Evolutionary conservation across 2,888 invertebrate species (phyloP).

Genomic region (Heliconius hortense): DNA sequence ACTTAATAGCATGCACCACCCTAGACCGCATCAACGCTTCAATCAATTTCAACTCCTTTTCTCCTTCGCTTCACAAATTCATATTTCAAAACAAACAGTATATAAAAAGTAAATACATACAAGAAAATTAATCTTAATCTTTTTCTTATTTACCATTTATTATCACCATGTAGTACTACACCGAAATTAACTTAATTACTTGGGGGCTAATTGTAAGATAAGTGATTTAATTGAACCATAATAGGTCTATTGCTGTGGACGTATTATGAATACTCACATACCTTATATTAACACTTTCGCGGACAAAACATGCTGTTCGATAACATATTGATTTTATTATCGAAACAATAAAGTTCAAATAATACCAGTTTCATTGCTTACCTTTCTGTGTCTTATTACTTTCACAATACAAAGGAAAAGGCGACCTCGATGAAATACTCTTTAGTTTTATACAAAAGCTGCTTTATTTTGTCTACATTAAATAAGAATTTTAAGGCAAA

Average conservation of each 20-base stretch:
- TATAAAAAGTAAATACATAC: too few relatives aligned
- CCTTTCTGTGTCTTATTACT: conserved; percentile 12
- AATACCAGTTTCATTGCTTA: not conserved
- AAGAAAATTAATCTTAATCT: too few relatives aligned
- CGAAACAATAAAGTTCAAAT: conserved; percentile 10
- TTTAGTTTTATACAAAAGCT: not conserved
- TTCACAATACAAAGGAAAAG: not conserved
- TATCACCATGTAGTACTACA: not conserved
- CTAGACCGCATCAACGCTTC: too few relatives aligned
- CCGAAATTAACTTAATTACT: not conserved
- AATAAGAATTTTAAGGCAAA: not conserved
- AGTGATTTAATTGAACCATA: not conserved
- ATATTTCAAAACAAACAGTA: too few relatives aligned
- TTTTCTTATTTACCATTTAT: not conserved
- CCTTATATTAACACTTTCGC: too few relatives aligned
- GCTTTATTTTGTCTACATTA: not conserved
- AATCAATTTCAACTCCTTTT: too few relatives aligned
- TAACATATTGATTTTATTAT: conserved; percentile 9
- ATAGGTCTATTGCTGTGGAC: not conserved
- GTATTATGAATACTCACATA: not conserved
- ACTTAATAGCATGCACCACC: too few relatives aligned
- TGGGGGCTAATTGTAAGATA: conserved; percentile 1
- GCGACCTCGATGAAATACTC: not conserved
- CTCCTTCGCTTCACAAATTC: too few relatives aligned
- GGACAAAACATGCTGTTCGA: too few relatives aligned